Conservation (phyloP, 2,113 vertebrate species). For the Polypterus bichir region DNA sequence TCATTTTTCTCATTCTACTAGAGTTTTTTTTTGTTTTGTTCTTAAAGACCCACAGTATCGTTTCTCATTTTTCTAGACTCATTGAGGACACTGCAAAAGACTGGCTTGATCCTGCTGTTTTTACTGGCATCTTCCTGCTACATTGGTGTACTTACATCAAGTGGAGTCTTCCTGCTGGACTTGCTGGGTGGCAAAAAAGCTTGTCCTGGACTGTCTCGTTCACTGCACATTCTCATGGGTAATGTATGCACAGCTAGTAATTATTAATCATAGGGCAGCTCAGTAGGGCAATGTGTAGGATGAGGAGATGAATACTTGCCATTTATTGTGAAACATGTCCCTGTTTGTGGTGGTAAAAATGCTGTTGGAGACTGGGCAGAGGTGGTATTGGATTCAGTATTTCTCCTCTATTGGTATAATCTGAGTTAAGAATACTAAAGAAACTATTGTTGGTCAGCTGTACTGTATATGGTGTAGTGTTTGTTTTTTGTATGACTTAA, state of each 20-base stretch:
- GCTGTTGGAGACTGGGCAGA: too few relatives aligned
- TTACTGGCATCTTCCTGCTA: conserved; percentile 24
- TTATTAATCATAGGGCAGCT: too few relatives aligned
- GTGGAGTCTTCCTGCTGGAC: conserved; percentile 30
- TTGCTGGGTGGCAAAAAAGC: conserved; percentile 20
- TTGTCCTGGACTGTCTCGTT: not conserved
- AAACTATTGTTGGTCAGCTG: too few relatives aligned
- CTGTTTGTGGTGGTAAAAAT: too few relatives aligned
- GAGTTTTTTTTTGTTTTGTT: not conserved
- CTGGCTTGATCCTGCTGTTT: conserved; percentile 17
- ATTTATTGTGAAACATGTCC: too few relatives aligned
- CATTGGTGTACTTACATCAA: conserved; percentile 21
- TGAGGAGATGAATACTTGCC: too few relatives aligned
- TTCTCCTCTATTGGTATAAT: too few relatives aligned
- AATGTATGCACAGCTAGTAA: not conserved
- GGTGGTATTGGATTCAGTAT: too few relatives aligned
- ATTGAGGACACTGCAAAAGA: conserved; percentile 20
- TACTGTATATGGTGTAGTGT: too few relatives aligned
- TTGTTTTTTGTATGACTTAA: too few relatives aligned
- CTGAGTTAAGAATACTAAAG: too few relatives aligned
- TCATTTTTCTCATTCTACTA: not conserved
- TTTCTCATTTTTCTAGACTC: conserved; percentile 16
- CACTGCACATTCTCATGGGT: conserved; percentile 29
- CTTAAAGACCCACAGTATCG: not conserved
- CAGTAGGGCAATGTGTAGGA: too few relatives aligned